phyloP scores from a whole-genome alignment of 2,888 invertebrate species.

The Drosophila leonis region DNA sequence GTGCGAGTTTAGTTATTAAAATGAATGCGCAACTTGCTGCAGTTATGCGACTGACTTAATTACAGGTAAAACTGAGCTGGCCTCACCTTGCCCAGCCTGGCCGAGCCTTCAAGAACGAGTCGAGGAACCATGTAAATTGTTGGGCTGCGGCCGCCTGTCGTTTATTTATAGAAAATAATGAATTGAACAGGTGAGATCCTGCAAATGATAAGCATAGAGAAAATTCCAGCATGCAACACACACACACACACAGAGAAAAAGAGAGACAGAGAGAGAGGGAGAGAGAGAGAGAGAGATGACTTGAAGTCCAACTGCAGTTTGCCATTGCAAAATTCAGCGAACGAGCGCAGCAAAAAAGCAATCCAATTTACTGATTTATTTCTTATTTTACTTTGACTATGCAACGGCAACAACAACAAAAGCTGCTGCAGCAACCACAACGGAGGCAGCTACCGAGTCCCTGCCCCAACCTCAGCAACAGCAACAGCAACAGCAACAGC shows the following conservation, averaged over 20 bases:
- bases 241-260: background rate
- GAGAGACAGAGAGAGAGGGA: too few relatives aligned
- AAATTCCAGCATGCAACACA: slow-evolving; percentile 75
- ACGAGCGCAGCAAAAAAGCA: slow-evolving; percentile 73
- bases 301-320: slow-evolving; percentile 47
- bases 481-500: slow-evolving; percentile 9
- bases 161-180: slow-evolving; percentile 81
- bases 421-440: slow-evolving; percentile 57
- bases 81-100: background rate
- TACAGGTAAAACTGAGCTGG: slow-evolving; percentile 42
- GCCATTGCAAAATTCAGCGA: slow-evolving; percentile 68
- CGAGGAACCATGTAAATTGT: slow-evolving; percentile 69
- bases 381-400: slow-evolving; percentile 81
- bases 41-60: slow-evolving; percentile 70
- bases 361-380: slow-evolving; percentile 83
- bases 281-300: background rate
- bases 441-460: slow-evolving; percentile 58
- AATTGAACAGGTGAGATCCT: slow-evolving; percentile 82
- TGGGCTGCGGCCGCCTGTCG: slow-evolving; percentile 57
- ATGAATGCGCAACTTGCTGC: slow-evolving; percentile 59
- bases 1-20: slow-evolving; percentile 72
- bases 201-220: slow-evolving; percentile 79
- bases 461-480: slow-evolving; percentile 20
- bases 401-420: slow-evolving; percentile 55
- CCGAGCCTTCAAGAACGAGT: background rate